A percentile compares a stretch with the other conserved stretches of the same genome.
Evolutionary conservation across 2,113 vertebrate genomes (phyloP).

Genomic region (Micromys minutus): DNA sequence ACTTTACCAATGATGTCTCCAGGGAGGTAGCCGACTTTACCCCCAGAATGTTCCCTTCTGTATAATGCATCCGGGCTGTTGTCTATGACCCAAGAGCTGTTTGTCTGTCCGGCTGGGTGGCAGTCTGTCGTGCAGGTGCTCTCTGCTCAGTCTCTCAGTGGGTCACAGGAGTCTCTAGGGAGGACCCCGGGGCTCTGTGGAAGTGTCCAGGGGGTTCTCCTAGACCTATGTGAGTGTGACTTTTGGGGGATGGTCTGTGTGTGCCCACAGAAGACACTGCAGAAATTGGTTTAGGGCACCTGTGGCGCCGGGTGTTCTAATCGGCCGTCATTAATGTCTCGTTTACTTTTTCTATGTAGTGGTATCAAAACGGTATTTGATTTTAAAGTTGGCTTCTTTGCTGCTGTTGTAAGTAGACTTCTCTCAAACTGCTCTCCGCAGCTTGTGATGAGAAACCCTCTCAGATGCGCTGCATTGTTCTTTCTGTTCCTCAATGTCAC

Average conservation of each 20-base stretch:
- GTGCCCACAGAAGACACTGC: neutral
- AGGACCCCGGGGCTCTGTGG: accelerated
- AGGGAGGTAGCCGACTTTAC: too few species aligned
- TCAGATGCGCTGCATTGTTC: accelerated
- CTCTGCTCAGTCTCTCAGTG: neutral
- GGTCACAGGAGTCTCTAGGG: neutral
- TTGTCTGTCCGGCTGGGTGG: neutral
- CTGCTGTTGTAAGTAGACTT: accelerated
- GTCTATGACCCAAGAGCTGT: neutral
- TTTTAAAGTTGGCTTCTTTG: neutral
- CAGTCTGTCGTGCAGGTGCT: neutral
- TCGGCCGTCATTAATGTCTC: accelerated
- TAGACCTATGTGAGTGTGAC: neutral
- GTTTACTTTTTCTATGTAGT: accelerated
- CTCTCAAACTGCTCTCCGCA: accelerated
- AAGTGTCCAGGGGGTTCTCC: neutral
- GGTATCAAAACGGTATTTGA: neutral
- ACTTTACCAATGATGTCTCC: neutral
- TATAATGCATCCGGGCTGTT: too few species aligned
- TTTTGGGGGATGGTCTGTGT: neutral
- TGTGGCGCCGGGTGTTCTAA: too few species aligned
- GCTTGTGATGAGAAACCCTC: neutral
- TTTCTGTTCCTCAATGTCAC: accelerated
- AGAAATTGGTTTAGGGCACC: neutral
- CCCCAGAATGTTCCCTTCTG: neutral